phyloP scores from a whole-genome alignment of 2,888 invertebrate species.

The Scaptodrosophila latifasciaeformis region DNA sequence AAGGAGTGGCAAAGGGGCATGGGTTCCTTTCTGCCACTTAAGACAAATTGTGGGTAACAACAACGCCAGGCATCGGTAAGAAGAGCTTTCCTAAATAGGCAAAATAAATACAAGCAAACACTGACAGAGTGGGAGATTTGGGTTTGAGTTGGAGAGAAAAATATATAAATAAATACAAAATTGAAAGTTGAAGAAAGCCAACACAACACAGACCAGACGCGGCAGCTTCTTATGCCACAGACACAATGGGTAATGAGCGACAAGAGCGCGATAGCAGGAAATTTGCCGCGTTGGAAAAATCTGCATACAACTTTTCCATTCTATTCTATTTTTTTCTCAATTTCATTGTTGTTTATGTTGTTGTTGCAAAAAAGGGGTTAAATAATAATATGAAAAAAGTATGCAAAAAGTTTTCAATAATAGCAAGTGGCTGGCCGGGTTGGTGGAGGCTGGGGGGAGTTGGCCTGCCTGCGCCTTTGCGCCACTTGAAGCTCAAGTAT shows the following conservation, averaged over 20 bases:
- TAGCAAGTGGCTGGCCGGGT: conserved; percentile 1
- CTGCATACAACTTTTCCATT: conserved; percentile 45
- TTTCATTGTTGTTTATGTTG: not conserved
- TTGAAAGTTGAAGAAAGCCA: not conserved
- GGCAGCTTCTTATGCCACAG: too few relatives aligned
- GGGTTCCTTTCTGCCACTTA: conserved; percentile 69
- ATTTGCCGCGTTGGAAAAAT: conserved; percentile 42
- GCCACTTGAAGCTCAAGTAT: conserved; percentile 66
- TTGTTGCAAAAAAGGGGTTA: conserved; percentile 14
- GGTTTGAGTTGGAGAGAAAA: conserved; percentile 3
- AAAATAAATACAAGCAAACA: conserved; percentile 11
- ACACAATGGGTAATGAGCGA: conserved; percentile 44
- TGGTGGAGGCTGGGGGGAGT: not conserved
- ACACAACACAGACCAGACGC: not conserved
- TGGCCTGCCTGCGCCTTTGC: conserved; percentile 46
- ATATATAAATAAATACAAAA: conserved; percentile 26
- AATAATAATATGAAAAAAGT: too few relatives aligned
- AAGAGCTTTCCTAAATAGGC: too few relatives aligned
- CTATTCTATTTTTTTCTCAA: not conserved
- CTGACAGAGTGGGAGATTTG: not conserved
- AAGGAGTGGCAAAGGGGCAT: conserved; percentile 24
- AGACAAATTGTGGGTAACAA: conserved; percentile 72
- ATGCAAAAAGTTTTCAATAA: conserved; percentile 47
- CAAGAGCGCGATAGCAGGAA: conserved; percentile 39
- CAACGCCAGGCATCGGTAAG: conserved; percentile 48